Base-by-base conservation (phyloP, 2,113 vertebrate genomes). In the Sapayoa aenigma region DNA sequence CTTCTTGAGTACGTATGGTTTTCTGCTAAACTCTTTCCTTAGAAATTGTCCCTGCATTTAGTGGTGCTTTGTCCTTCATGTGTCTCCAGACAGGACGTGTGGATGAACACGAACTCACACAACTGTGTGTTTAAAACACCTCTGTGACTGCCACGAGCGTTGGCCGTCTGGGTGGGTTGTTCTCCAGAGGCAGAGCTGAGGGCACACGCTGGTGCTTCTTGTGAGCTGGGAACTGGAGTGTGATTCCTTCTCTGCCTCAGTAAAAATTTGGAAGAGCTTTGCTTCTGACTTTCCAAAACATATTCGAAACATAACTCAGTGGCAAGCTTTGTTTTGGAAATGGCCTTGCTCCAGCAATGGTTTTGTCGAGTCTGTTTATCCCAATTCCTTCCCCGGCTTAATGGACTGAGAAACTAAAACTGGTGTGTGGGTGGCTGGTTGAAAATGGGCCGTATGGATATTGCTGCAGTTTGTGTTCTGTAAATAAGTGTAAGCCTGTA, bases 251-350 rank as follows among this genome's bases (percentile, higher is more conserved):
- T 69, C 71, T 82, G 69, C 89, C 33, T 89, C 37, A 77, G 49
- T 62, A 89, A 85, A 65, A 90, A 72, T 80, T 93, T 92, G 95
- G 86, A 94, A 92, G 69, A 87, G 73, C 58, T 93, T 89, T 75
- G 58, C 78, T 92, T 93, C 62, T 87, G 69, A 46, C 55, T 96
- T 95, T 91, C 60, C 92, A 93, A 93, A 92, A 89, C 87, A 90
- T 88, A 81, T 60, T 93, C 96, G 93, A 95, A 91, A 72, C 89
- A 94, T 94, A 97, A 95, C 65, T 92, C 84, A 87, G 95, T 92
- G 91, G 94, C 93, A 94, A 88, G 60, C 93, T 93, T 93, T 97
- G 94, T 94, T 97, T 96, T 96, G 83, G 85, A 96, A 93, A 78
- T 94, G 88, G 80, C 89, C 50, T 90, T 0, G 0, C 53, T 96